Evolutionary conservation across 2,888 invertebrate genomes (phyloP), one percentile per base, ranked within the genome.

Genomic region (Phaedon cochleariae): DNA sequence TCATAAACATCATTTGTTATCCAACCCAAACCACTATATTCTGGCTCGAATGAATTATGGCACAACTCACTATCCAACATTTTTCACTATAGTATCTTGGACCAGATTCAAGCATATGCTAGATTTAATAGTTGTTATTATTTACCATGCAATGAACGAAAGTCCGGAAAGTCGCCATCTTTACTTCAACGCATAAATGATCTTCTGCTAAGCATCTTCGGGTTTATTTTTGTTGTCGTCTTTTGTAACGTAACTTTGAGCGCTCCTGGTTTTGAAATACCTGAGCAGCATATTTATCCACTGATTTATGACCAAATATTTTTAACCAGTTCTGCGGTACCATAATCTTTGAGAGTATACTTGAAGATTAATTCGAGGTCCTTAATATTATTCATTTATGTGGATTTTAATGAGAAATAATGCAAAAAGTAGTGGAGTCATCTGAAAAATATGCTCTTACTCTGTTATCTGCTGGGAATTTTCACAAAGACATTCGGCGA

Each of bases 181-280:
- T 4, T 15, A 41, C 48, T 52, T 55, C 60, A 55, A 49, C 51
- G 54, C 60, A 63, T 65, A 62, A 69, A 67, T 68, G 59, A 68
- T 66, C 65, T 57, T 62, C 62, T 49, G 53, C 58, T 59, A 62
- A 59, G 65, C 64, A 7, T 62, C 58, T 53, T 64, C 45, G 53
- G 55, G 70, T 69, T 71, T 69, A 71, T 72, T 72, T 72, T 62
- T 61, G 68, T 69, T 68, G 64, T 63, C 62, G 66, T 63, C 58
- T 63, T 68, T 68, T 66, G 63, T 64, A 67, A 62, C 58, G 62
- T 66, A 62, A 65, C 62, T 57, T 58, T 34, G 57, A 69, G 69
- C 73, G 78, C 79, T 79, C 76, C 79, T 74, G 79, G 78, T 79
- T 78, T 80, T 79, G 80, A 79, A 79, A 80, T 80, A 78, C 79